Evolutionary conservation across 2,797 vertebrate species (phyloP).

Genomic region (Gallinago solitaria): DNA sequence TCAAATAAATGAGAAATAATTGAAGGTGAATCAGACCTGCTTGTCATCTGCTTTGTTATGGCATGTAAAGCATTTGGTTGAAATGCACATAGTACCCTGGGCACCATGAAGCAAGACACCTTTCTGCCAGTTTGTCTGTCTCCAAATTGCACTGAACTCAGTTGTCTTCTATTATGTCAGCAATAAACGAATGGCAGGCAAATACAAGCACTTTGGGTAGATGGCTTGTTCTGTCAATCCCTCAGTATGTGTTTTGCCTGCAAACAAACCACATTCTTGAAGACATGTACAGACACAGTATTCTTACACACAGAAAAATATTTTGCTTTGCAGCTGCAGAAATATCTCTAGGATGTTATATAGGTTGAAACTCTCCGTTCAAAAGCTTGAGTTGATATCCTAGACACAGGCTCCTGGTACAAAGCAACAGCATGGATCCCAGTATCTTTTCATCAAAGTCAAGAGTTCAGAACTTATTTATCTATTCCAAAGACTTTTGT

Average conservation of each 20-base stretch:
- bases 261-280: background rate
- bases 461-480: background rate
- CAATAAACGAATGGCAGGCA: background rate
- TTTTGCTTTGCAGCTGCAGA: background rate
- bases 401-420: background rate
- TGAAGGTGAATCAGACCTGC: background rate
- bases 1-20: background rate
- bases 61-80: conserved; percentile 6
- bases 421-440: background rate
- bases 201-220: background rate
- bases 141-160: background rate
- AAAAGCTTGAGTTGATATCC: background rate
- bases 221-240: background rate
- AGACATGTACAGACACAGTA: background rate
- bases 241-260: background rate
- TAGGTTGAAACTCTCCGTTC: background rate
- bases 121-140: background rate
- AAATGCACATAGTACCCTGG: background rate
- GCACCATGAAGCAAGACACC: background rate
- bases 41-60: background rate
- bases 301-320: background rate
- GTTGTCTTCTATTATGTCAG: background rate
- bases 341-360: background rate
- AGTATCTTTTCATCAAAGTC: background rate
- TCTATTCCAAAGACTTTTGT: background rate